phyloP scores from a whole-genome alignment of 1,140 invertebrate genomes.

The Druon quercuslanigerum region DNA sequence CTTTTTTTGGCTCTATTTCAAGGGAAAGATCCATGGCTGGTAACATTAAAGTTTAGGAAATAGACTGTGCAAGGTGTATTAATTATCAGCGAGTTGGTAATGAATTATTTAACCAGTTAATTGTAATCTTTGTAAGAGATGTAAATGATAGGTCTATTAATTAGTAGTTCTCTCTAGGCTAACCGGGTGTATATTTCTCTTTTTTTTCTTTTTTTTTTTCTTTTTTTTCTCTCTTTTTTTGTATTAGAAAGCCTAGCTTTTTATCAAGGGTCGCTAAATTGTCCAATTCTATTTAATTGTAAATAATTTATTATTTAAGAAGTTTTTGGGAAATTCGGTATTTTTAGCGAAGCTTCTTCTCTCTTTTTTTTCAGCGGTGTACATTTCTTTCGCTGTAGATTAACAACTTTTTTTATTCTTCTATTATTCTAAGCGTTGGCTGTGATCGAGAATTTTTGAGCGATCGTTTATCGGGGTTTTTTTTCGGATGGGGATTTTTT shows the following conservation, averaged over 20 bases:
- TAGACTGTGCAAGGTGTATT: neutral
- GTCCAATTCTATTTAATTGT: constrained; percentile 56
- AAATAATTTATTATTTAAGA: constrained; percentile 52
- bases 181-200: constrained; percentile 5
- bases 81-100: constrained; percentile 8
- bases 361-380: constrained; percentile 12
- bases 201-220: neutral
- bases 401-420: neutral
- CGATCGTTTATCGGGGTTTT: neutral
- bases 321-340: constrained; percentile 26
- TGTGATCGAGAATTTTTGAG: constrained; percentile 23
- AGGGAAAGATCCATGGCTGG: constrained; percentile 60
- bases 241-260: neutral
- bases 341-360: neutral
- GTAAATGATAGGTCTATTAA: constrained; percentile 22
- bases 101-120: constrained; percentile 9
- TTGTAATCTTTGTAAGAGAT: constrained; percentile 8
- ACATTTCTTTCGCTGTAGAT: neutral
- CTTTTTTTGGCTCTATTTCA: constrained; percentile 32
- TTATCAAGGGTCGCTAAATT: constrained; percentile 41
- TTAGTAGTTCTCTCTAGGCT: neutral
- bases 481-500: neutral
- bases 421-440: constrained; percentile 19
- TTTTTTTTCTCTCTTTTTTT: neutral
- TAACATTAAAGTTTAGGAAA: constrained; percentile 33